phyloP scores from a whole-genome alignment of 2,797 vertebrate genomes.

The Anabas testudineus region DNA sequence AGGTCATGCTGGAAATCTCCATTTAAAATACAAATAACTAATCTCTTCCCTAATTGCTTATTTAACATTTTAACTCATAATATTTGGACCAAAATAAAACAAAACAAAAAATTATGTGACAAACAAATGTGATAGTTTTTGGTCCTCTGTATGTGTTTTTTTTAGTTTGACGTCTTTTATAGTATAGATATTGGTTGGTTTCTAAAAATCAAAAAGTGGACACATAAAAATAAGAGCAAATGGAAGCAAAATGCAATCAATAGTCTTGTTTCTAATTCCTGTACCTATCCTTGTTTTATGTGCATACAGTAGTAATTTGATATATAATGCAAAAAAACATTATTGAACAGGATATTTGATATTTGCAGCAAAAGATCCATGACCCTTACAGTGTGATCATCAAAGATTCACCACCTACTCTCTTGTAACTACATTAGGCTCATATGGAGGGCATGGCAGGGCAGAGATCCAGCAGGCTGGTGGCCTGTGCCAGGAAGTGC shows the following conservation, averaged over 20 bases:
- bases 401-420: conserved; percentile 39
- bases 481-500: conserved; percentile 77
- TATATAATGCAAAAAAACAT: conserved; percentile 1
- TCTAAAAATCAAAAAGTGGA: background rate
- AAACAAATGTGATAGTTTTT: no score
- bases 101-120: no score
- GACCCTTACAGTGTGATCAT: conserved; percentile 29
- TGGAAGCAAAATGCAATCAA: background rate
- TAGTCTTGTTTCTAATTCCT: background rate
- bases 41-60: no score
- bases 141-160: background rate
- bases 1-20: no score
- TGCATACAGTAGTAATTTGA: background rate
- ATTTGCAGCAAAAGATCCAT: conserved; percentile 15
- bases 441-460: conserved; percentile 63
- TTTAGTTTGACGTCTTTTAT: background rate
- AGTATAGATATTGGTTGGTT: background rate
- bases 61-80: no score
- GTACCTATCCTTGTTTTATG: background rate
- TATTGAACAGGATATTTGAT: conserved; percentile 12
- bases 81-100: no score
- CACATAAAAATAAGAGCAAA: conserved; percentile 6
- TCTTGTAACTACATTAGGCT: conserved; percentile 55
- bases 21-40: no score
- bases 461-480: conserved; percentile 70